A percentile compares a stretch with the other conserved stretches of the same genome.
These are phyloP conservation scores for Amphiprion percula DNA, from an alignment of 2,113 vertebrate genomes.

Conservation along the genomic window DNA sequence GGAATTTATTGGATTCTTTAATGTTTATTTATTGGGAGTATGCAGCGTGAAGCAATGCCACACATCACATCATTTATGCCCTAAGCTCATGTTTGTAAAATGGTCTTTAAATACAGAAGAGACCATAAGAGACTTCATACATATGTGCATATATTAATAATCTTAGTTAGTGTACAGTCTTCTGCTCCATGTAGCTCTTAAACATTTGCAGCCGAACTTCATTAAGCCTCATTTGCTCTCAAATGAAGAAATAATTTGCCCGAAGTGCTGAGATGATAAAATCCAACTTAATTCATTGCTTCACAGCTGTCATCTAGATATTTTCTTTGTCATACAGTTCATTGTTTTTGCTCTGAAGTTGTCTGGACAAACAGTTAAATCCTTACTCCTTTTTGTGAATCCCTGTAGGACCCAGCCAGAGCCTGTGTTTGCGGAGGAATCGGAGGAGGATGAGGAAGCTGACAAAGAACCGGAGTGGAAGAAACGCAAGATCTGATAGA, in stretches of 20 bases:
- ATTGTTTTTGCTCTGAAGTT: conserved; percentile 5
- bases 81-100: no score
- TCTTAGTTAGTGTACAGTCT: not conserved
- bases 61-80: not conserved
- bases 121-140: no score
- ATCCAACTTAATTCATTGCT: conserved; percentile 26
- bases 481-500: conserved; percentile 95
- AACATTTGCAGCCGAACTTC: not conserved
- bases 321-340: conserved; percentile 16
- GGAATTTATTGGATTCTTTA: not conserved
- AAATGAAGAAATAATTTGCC: not conserved
- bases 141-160: not conserved
- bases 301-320: conserved; percentile 42
- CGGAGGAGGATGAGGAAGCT: conserved; percentile 92
- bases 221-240: not conserved
- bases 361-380: conserved; percentile 19
- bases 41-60: not conserved
- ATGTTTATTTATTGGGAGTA: not conserved
- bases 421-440: conserved; percentile 93
- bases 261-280: not conserved
- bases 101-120: no score
- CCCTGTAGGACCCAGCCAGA: conserved; percentile 93
- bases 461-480: conserved; percentile 97
- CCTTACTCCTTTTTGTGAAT: conserved; percentile 36
- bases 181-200: no score